Base-by-base conservation (phyloP, 1,140 invertebrate species). In the Aphaenogaster floridana region DNA sequence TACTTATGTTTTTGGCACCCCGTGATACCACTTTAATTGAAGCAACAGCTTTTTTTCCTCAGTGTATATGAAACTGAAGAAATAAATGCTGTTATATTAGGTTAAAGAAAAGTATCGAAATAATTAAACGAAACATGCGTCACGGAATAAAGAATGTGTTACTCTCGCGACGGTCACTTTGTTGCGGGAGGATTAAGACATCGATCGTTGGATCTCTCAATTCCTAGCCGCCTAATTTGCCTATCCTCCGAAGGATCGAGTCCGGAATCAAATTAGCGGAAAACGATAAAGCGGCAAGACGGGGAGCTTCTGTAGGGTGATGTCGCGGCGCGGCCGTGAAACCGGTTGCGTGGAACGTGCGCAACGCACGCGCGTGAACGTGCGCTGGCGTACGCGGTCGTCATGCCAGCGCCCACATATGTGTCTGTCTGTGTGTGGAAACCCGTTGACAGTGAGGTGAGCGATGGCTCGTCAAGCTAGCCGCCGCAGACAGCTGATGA, bases 381-480 rank as follows among this genome's bases (percentile, higher is more conserved):
- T n/a, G 11, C 54, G 88, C 66, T n/a, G 21, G 86, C n/a, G 54
- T 42, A 42, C 64, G 77, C 77, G 61, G 61, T 69, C 64, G 3
- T 79, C 42, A 11, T 8, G 42, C n/a, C 36, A 61, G 77, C 80
- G 63, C 81, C 15, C 42, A 28, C 13, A 17, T 28, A 9, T 15
- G 21, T 28, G 11, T 7, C 2, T 6, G 61, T 63, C 9, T 64
- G 79, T 85, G 77, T 52, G 59, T 80, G 66, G 34, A 80, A 69
- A 57, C 71, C 54, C 89, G 92, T 92, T 88, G 91, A 92, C 90
- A 90, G 88, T 57, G 69, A 88, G 81, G 88, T 89, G 92, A 92
- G 76, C 86, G 91, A 92, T 93, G 86, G 90, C 88, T 92, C 90
- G 91, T 93, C 92, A 92, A 88, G 85, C 81, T 86, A 76, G 83